A percentile compares a stretch with the other conserved stretches of the same genome.
Evolutionary conservation across 1,140 invertebrate species (phyloP).

Genomic region (Lutraria rhynchaena): DNA sequence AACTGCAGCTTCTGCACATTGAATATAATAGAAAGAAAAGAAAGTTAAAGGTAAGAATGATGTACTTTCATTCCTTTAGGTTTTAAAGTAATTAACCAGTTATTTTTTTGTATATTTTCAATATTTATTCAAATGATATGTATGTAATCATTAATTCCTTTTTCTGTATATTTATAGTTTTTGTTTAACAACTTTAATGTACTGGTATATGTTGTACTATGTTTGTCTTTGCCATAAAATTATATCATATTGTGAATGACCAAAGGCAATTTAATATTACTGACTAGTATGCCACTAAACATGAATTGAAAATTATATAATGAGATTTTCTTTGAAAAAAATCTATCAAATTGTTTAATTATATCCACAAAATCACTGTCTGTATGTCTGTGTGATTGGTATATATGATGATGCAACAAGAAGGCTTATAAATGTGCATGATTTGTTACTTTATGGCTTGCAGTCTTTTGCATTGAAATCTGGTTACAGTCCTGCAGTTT

Average conservation of each 20-base stretch:
- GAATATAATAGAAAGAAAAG: conserved; percentile 55
- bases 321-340: too few species aligned
- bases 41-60: conserved; percentile 63
- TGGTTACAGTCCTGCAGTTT: not conserved
- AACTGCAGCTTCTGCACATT: not conserved
- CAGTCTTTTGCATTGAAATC: not conserved
- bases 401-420: not conserved
- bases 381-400: not conserved
- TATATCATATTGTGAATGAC: too few species aligned
- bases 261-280: too few species aligned
- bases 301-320: too few species aligned
- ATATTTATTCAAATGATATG: not conserved
- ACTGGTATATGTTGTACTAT: not conserved
- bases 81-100: not conserved
- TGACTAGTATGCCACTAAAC: too few species aligned
- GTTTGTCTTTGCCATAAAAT: not conserved
- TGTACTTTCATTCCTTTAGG: not conserved
- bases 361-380: too few species aligned
- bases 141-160: not conserved
- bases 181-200: not conserved
- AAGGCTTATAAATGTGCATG: not conserved
- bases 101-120: not conserved
- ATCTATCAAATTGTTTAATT: too few species aligned
- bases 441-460: not conserved
- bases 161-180: not conserved